Conservation (phyloP, 2,888 invertebrate species). For the Oscheius myriophilus region DNA sequence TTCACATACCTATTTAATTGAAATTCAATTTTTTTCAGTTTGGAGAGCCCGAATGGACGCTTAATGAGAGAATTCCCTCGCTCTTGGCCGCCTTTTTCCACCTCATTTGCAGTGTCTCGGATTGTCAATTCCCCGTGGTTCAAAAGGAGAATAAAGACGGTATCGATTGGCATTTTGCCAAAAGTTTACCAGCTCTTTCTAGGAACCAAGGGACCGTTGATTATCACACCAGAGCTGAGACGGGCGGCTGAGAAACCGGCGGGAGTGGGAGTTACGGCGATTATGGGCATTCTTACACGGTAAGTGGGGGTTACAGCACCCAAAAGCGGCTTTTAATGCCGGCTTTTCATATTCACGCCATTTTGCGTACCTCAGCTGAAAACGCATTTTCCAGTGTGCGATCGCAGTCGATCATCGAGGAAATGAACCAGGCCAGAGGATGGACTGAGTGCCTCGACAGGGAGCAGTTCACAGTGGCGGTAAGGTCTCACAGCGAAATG, state of each 20-base stretch:
- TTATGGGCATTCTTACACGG: constrained; percentile 40
- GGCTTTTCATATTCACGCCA: too few relatives aligned
- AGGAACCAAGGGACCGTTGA: constrained; percentile 35
- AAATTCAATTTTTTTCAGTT: constrained; percentile 28
- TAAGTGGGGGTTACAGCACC: neutral
- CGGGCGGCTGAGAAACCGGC: constrained; percentile 54
- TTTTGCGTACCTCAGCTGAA: too few relatives aligned
- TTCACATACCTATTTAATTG: neutral
- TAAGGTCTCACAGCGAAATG: constrained; percentile 22
- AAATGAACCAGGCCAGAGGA: constrained; percentile 64
- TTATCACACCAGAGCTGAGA: constrained; percentile 65
- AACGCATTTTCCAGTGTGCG: constrained; percentile 36
- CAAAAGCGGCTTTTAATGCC: neutral
- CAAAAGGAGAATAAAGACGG: constrained; percentile 48
- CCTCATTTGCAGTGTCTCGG: constrained; percentile 50
- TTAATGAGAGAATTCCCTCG: constrained; percentile 47
- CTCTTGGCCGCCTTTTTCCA: constrained; percentile 46
- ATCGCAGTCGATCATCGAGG: constrained; percentile 53
- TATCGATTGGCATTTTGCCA: neutral
- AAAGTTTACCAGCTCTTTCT: neutral
- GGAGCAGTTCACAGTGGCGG: constrained; percentile 58
- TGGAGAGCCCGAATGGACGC: constrained; percentile 60
- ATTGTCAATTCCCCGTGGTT: constrained; percentile 55
- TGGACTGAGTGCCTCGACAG: constrained; percentile 65
- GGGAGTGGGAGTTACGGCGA: constrained; percentile 46